phyloP scores from a whole-genome alignment of 2,797 vertebrate genomes.

The Fundulus diaphanus region DNA sequence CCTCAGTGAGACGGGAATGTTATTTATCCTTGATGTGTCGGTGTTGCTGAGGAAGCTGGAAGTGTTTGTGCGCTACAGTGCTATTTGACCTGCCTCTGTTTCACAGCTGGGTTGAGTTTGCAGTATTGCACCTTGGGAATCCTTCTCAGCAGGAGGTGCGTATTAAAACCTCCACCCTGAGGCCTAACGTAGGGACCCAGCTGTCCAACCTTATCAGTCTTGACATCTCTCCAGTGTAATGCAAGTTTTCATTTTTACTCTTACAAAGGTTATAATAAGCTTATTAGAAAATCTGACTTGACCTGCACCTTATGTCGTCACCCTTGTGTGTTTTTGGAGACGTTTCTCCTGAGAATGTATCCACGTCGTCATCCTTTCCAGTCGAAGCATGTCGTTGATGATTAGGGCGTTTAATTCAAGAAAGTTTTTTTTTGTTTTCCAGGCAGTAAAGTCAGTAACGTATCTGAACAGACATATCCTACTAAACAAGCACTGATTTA shows the following conservation, averaged over 20 bases:
- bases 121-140: constrained; percentile 35
- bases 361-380: constrained; percentile 14
- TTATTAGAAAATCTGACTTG: constrained; percentile 38
- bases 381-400: constrained; percentile 17
- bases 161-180: constrained; percentile 15
- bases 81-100: constrained; percentile 24
- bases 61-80: constrained; percentile 37
- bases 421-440: background rate
- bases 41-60: constrained; percentile 20
- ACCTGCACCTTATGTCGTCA: constrained; percentile 57
- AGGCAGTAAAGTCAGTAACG: constrained; percentile 13
- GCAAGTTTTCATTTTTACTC: constrained; percentile 15
- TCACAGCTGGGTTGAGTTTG: constrained; percentile 44
- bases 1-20: constrained; percentile 19
- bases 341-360: constrained; percentile 58
- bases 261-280: constrained; percentile 9
- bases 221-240: constrained; percentile 15
- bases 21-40: background rate
- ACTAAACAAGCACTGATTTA: constrained; percentile 4
- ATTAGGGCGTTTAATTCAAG: constrained; percentile 14
- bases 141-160: constrained; percentile 4
- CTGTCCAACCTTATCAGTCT: constrained; percentile 13
- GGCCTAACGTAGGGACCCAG: constrained; percentile 17
- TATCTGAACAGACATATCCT: constrained; percentile 18
- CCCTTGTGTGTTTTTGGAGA: constrained; percentile 41